These are phyloP conservation scores for Chaetogeoica ovagalla DNA, from an alignment of 2,888 invertebrate genomes.

Conservation along the genomic window DNA sequence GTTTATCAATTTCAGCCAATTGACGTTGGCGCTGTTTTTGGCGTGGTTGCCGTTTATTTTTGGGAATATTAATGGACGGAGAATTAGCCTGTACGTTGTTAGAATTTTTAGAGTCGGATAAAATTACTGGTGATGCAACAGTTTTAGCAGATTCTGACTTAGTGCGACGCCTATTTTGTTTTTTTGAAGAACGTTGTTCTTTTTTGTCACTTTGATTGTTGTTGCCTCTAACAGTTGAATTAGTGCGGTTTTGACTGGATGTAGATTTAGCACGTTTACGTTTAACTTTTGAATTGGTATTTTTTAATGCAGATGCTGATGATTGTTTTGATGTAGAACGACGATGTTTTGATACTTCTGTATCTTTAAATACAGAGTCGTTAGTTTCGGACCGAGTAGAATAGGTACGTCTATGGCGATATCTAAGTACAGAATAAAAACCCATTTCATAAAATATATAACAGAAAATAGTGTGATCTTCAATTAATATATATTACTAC, in stretches of 20 bases:
- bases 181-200: constrained; percentile 30
- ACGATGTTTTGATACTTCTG: constrained; percentile 1
- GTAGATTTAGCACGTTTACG: constrained; percentile 40
- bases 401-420: constrained; percentile 24
- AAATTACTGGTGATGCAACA: background rate
- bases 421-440: constrained; percentile 8
- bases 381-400: constrained; percentile 43
- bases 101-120: constrained; percentile 23
- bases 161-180: constrained; percentile 38
- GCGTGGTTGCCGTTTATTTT: constrained; percentile 36
- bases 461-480: too few species aligned
- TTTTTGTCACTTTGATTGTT: constrained; percentile 23
- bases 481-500: too few species aligned
- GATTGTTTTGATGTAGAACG: constrained; percentile 15
- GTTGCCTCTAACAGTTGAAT: constrained; percentile 5
- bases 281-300: constrained; percentile 3
- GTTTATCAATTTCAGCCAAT: constrained; percentile 31
- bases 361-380: constrained; percentile 50
- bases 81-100: constrained; percentile 7
- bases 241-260: constrained; percentile 32
- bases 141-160: constrained; percentile 42
- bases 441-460: too few species aligned
- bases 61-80: constrained; percentile 8
- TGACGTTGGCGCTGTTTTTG: constrained; percentile 23
- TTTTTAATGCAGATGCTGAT: constrained; percentile 9